Evolutionary conservation across 1,140 invertebrate genomes (phyloP).

Genomic region (Drosophila micromelanica): DNA sequence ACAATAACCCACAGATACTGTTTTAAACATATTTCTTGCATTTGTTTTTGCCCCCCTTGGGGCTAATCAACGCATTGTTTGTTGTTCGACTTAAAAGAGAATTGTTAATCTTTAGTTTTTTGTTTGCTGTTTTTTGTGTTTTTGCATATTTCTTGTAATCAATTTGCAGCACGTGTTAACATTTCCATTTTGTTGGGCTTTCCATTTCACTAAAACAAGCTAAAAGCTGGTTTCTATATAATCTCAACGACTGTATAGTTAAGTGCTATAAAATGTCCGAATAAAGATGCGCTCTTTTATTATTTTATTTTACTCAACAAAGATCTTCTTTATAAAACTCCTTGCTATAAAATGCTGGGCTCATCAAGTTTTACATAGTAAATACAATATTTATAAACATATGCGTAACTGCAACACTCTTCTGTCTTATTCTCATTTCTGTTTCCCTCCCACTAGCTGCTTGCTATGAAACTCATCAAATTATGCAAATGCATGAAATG

Average conservation of each 20-base stretch:
- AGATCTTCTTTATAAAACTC: neutral
- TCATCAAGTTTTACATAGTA: neutral
- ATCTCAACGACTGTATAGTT: no score
- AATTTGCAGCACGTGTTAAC: conserved; percentile 71
- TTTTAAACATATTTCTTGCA: conserved; percentile 19
- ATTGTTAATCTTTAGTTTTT: conserved; percentile 47
- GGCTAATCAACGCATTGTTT: conserved; percentile 65
- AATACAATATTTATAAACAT: conserved; percentile 9
- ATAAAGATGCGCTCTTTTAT: no score
- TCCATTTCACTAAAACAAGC: conserved; percentile 56
- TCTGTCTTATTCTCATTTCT: neutral
- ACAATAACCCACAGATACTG: conserved; percentile 25
- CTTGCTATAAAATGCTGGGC: conserved; percentile 2
- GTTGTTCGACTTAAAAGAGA: conserved; percentile 23
- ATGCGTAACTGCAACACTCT: neutral
- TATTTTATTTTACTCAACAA: no score
- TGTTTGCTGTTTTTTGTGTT: conserved; percentile 35
- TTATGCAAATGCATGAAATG: conserved; percentile 68
- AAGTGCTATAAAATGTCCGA: no score
- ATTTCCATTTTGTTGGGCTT: conserved; percentile 55
- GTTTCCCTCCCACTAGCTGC: conserved; percentile 13
- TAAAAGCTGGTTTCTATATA: conserved; percentile 14
- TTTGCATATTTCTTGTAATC: conserved; percentile 47
- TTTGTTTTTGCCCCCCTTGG: conserved; percentile 20
- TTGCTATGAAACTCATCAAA: conserved; percentile 49